Evolutionary conservation across 2,113 vertebrate genomes (phyloP).

Genomic region (Aegotheles bennettii): DNA sequence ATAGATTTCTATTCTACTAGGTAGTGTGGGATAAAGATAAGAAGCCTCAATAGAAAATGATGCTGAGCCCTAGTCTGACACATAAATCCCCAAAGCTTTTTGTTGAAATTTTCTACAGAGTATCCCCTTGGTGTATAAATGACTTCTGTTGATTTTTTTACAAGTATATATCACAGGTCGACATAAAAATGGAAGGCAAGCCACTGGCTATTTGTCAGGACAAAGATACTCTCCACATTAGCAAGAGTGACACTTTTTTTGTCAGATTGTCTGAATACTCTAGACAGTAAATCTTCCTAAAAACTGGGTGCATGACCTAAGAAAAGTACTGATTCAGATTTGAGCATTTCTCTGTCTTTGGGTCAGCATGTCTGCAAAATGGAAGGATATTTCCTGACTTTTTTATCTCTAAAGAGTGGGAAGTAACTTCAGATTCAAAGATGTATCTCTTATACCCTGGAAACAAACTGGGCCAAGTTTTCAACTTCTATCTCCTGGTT

Average conservation of each 20-base stretch:
- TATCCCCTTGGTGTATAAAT: not conserved
- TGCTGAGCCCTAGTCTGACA: not conserved
- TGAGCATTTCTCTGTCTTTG: not conserved
- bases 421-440: conserved; percentile 7
- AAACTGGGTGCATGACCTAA: not conserved
- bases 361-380: not conserved
- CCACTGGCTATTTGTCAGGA: not conserved
- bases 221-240: not conserved
- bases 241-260: not conserved
- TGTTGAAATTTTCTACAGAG: not conserved
- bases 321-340: not conserved
- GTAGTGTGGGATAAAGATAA: conserved; percentile 14
- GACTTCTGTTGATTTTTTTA: not conserved
- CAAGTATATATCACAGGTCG: not conserved
- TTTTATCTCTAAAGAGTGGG: conserved; percentile 25
- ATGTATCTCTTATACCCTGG: conserved; percentile 18
- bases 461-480: conserved; percentile 39
- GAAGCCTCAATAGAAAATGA: not conserved
- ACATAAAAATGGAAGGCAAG: not conserved
- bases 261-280: not conserved
- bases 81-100: conserved; percentile 27
- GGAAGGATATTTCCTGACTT: conserved; percentile 38
- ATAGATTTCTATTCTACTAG: conserved; percentile 46
- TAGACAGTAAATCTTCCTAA: not conserved
- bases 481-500: not conserved